Base-by-base conservation (phyloP, 35 echinoderm and acorn worm genomes). In the Amphiura filiformis region DNA sequence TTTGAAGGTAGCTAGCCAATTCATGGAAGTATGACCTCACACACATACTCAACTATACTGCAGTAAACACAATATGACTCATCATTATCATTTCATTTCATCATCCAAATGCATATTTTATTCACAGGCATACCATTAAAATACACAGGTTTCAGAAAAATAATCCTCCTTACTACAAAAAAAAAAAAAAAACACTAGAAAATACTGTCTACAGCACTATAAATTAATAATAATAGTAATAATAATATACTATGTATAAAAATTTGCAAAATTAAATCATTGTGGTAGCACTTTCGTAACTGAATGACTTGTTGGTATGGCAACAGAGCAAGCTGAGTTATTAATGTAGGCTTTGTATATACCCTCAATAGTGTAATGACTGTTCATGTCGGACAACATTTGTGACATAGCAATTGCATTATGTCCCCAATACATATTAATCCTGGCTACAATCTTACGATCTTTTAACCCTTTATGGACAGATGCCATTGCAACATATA, bases 1-100 rank as follows among this genome's bases (percentile, higher is more conserved):
- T 47, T 70, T 70, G n/a, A n/a, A n/a, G n/a, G n/a, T 70, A 23
- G 11, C 28, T n/a, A 70, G n/a, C n/a, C 15, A 30, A 13, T 70
- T 70, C 61, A 30, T 70, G 61, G 61, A 70, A 70, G 61, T 70
- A 70, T 70, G 61, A 70, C 61, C 61, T 70, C 61, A 70, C 61
- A 47, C 41, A n/a, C n/a, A n/a, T n/a, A n/a, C n/a, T n/a, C n/a
- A n/a, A n/a, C n/a, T 52, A 20, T 52, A 70, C 4, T 26, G 61
- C 17, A 70, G 28, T 26, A 70, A 70, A 70, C 61, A 70, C 61
- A 18, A 70, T n/a, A 23, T 70, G 61, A 70, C 61, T 70, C 61
- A 70, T 70, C 61, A 70, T 70, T 2, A 70, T 70, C 15, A 13
- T 30, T n/a, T 70, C 15, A 30, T 70, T 20, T 52, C 20, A 7